Percentiles rank a stretch among this genome's conserved stretches.
phyloP scores from a whole-genome alignment of 2,797 vertebrate genomes.

The Australoheros facetus region DNA sequence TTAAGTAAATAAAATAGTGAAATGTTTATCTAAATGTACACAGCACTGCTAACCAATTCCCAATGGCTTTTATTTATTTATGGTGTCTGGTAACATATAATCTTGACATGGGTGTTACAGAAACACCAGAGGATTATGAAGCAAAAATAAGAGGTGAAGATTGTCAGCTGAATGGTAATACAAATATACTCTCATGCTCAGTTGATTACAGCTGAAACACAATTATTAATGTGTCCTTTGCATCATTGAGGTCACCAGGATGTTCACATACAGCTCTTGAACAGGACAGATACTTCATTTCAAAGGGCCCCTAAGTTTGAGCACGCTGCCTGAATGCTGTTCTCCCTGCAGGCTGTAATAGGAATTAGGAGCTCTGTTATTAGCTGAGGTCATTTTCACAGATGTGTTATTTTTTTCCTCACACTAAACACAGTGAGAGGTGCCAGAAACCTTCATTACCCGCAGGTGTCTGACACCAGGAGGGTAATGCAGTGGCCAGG shows the following conservation, averaged over 20 bases:
- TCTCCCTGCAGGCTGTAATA: background rate
- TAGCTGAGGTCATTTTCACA: slow-evolving; percentile 45
- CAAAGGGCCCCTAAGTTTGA: background rate
- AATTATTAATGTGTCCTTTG: no score
- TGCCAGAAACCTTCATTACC: slow-evolving; percentile 3
- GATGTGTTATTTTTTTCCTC: slow-evolving; percentile 36
- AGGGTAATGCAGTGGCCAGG: background rate
- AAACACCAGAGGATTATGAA: background rate
- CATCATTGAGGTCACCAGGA: background rate
- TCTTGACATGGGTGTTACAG: background rate
- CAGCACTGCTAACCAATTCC: background rate
- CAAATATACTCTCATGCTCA: background rate
- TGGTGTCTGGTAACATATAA: background rate
- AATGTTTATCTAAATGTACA: slow-evolving; percentile 20
- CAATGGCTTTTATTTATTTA: background rate
- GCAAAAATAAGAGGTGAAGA: background rate
- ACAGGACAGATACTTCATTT: background rate
- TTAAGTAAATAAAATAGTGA: slow-evolving; percentile 66
- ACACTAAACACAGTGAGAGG: slow-evolving; percentile 16
- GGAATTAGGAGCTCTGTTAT: slow-evolving; percentile 22
- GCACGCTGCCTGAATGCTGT: background rate
- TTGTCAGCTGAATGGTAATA: background rate
- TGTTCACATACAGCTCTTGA: background rate
- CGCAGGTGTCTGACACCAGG: slow-evolving; percentile 2
- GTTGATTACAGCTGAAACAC: background rate